These are phyloP conservation scores for Bubo scandiacus DNA, from an alignment of 2,113 vertebrate genomes.

Conservation along the genomic window DNA sequence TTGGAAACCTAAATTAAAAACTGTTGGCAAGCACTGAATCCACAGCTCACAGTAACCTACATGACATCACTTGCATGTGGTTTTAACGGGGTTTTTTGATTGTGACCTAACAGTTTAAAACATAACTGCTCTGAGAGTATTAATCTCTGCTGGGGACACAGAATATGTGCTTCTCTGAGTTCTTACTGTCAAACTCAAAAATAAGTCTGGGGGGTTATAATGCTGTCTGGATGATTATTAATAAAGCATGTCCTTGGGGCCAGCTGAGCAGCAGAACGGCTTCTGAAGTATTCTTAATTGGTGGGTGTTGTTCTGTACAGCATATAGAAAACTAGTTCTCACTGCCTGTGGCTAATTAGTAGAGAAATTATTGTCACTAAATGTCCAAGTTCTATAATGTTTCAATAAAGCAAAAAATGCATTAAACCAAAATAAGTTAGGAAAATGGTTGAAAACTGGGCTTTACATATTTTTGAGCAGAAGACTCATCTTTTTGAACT, in stretches of 20 bases:
- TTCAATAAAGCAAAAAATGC: background rate
- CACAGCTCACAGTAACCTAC: background rate
- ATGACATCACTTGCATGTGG: background rate
- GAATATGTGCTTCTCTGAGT: background rate
- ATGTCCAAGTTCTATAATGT: background rate
- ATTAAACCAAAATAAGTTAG: background rate
- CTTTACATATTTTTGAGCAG: background rate
- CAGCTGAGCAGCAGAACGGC: background rate
- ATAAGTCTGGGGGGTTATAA: background rate
- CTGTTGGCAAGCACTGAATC: background rate
- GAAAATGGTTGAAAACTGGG: background rate
- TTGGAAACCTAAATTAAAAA: background rate
- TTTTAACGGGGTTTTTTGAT: background rate
- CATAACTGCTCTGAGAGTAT: background rate
- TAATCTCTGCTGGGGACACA: background rate
- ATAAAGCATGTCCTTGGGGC: background rate
- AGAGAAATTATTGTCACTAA: background rate
- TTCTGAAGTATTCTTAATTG: background rate
- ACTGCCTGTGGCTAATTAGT: background rate
- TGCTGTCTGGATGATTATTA: background rate
- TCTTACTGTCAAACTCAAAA: background rate
- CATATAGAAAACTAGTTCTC: background rate
- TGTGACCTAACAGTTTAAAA: background rate
- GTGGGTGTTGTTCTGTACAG: background rate
- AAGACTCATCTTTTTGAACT: background rate